These are phyloP conservation scores for Aphis gossypii DNA, from an alignment of 1,140 invertebrate genomes.

Conservation along the genomic window DNA sequence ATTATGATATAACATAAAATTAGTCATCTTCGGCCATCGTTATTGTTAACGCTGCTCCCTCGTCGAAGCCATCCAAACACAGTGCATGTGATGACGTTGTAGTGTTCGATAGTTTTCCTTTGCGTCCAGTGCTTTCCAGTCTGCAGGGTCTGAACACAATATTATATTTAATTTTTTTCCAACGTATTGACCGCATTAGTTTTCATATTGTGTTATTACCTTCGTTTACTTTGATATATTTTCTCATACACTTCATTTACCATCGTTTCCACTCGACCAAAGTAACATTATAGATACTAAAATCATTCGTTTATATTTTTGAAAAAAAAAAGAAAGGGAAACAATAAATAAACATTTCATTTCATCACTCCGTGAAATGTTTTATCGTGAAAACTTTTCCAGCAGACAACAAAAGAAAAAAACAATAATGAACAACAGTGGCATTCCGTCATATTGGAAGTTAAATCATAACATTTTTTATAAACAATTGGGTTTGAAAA, in stretches of 20 bases:
- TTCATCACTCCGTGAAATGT: not conserved
- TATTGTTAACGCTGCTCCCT: not conserved
- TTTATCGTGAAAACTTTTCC: not conserved
- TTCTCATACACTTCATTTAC: conserved; percentile 1
- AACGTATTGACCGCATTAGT: not conserved
- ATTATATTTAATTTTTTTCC: not conserved
- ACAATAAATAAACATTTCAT: not conserved
- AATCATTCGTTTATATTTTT: not conserved
- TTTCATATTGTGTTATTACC: not conserved
- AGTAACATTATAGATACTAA: not conserved
- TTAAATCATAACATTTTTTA: conserved; percentile 12
- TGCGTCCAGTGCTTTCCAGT: not conserved
- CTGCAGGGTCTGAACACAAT: not conserved
- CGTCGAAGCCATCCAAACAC: not conserved
- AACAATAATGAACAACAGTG: not conserved
- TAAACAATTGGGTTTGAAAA: not conserved
- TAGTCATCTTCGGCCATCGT: not conserved
- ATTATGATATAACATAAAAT: not conserved
- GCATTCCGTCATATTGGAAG: not conserved
- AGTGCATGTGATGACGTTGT: not conserved
- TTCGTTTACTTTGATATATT: conserved; percentile 8
- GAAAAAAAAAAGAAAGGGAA: not conserved
- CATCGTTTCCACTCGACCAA: not conserved
- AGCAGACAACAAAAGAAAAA: not conserved
- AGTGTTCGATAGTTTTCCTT: not conserved